phyloP scores from a whole-genome alignment of 1,140 invertebrate species.

The Drosophila mojavensis region DNA sequence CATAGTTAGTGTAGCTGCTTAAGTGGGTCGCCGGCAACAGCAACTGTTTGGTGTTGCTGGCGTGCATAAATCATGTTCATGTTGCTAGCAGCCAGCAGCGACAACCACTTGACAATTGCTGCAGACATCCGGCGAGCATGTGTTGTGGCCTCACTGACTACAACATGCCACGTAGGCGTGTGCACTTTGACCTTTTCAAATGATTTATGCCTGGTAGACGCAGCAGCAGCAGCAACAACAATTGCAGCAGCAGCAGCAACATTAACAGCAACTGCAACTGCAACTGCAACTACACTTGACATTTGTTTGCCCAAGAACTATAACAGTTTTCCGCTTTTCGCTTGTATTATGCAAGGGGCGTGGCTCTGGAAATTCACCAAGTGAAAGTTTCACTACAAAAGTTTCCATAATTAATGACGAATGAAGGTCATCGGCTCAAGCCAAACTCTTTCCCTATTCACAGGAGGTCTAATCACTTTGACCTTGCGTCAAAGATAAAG shows the following conservation, averaged over 20 bases:
- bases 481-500: conserved; percentile 36
- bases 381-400: conserved; percentile 57
- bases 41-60: conserved; percentile 34
- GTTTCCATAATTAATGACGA: conserved; percentile 40
- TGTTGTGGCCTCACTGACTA: conserved; percentile 46
- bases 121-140: conserved; percentile 63
- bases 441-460: neutral
- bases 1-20: conserved; percentile 23
- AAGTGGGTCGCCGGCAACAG: conserved; percentile 56
- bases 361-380: conserved; percentile 34
- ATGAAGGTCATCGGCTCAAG: conserved; percentile 40
- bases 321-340: conserved; percentile 43
- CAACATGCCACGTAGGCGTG: conserved; percentile 50
- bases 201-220: conserved; percentile 61
- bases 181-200: conserved; percentile 66
- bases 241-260: conserved; percentile 18
- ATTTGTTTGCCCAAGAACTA: conserved; percentile 43
- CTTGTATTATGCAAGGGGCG: conserved; percentile 38
- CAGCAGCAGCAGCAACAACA: conserved; percentile 14
- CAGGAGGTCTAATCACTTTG: conserved; percentile 56
- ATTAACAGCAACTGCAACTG: conserved; percentile 24
- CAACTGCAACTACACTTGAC: conserved; percentile 50
- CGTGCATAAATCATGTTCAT: conserved; percentile 68
- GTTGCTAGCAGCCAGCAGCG: conserved; percentile 26
- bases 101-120: conserved; percentile 60